These are phyloP conservation scores for Formica aserva DNA, from an alignment of 2,888 invertebrate species.

Conservation along the genomic window DNA sequence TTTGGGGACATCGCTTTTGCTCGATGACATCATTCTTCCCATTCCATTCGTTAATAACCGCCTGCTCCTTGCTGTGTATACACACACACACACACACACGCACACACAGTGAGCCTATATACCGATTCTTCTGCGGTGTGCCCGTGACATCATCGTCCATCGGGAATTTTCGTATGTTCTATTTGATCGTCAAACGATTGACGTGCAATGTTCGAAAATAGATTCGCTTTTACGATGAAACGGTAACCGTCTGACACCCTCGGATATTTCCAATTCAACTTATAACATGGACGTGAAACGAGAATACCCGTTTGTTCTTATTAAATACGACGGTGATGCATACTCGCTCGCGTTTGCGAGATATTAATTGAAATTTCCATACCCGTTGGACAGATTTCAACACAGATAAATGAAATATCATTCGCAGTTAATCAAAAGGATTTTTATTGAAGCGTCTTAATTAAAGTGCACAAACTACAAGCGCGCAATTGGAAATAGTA, in stretches of 20 bases:
- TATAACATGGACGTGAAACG: slow-evolving; percentile 6
- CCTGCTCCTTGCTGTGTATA: slow-evolving; percentile 3
- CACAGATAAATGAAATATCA: not conserved
- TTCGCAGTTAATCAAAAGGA: slow-evolving; percentile 31
- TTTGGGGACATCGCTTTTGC: slow-evolving; percentile 66
- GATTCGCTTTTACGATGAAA: slow-evolving; percentile 66
- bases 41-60: slow-evolving; percentile 63
- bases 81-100: not conserved
- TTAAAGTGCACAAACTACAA: slow-evolving; percentile 26
- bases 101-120: not conserved
- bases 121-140: slow-evolving; percentile 33
- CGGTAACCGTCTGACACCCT: slow-evolving; percentile 51
- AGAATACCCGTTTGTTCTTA: slow-evolving; percentile 27
- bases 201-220: slow-evolving; percentile 69
- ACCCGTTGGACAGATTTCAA: slow-evolving; percentile 8
- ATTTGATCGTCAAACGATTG: slow-evolving; percentile 60
- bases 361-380: slow-evolving; percentile 48
- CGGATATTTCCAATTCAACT: slow-evolving; percentile 38
- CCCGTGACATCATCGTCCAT: slow-evolving; percentile 68
- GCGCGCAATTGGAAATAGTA: slow-evolving; percentile 17
- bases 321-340: slow-evolving; percentile 26
- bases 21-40: slow-evolving; percentile 69
- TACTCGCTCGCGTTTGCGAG: not conserved
- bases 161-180: slow-evolving; percentile 49
- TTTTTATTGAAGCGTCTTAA: slow-evolving; percentile 9